Evolutionary conservation across 1,140 invertebrate genomes (phyloP), one percentile per base, ranked within the genome.

Genomic region (Conopomorpha cramerella): DNA sequence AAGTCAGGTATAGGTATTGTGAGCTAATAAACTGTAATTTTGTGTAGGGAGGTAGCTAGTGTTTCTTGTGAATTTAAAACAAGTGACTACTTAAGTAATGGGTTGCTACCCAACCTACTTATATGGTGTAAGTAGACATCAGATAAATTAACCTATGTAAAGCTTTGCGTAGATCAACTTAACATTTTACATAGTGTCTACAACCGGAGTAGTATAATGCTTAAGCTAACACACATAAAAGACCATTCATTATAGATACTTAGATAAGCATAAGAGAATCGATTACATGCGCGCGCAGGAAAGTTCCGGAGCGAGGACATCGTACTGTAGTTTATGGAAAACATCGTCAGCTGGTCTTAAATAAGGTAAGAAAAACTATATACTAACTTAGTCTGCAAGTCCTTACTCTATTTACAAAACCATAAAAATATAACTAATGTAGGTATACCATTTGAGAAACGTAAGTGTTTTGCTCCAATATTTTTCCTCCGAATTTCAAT

Each of bases 201-300:
- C 31, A 34, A 17, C n/a, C n/a, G n/a, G n/a, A n/a, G n/a, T n/a
- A n/a, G n/a, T n/a, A n/a, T 18, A 13, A 17, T 17, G 17, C 31
- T 19, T 16, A 17, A 13, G 16, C 26, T 6, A 19, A 13, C 26
- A 35, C 23, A 35, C 28, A 35, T 14, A 13, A 25, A 38, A 42
- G 36, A 45, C 43, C 50, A 30, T 37, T 34, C 41, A 49, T 41
- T 44, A 25, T 29, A 44, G 43, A 43, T 43, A 46, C 50, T 52
- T 43, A 49, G 46, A 39, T 45, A 42, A 51, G 37, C 43, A 49
- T 49, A 36, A 45, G 38, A 27, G 45, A 55, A 73, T 73, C 66
- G 66, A 73, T 73, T 51, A 39, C 41, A 37, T 73, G 66, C 66
- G 65, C 68, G 68, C 68, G 68, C 58, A 48, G 15, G 7, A 31